phyloP scores from a whole-genome alignment of 1,140 invertebrate genomes.

The Phymastichus coffea region DNA sequence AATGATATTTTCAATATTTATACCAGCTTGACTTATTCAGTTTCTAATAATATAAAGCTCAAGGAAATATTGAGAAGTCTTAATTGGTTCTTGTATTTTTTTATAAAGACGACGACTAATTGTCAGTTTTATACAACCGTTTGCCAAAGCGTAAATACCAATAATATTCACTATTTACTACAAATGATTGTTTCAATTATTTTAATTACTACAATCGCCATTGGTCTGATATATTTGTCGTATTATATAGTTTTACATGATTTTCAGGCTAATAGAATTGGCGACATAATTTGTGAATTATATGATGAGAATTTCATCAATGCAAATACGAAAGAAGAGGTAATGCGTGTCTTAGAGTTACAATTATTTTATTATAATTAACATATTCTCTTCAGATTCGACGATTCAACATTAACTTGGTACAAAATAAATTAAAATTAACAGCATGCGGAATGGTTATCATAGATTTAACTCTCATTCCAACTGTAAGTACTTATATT shows the following conservation, averaged over 20 bases:
- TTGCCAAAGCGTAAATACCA: neutral
- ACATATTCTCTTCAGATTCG: slow-evolving; percentile 7
- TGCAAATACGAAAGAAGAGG: slow-evolving; percentile 1
- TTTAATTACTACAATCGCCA: neutral
- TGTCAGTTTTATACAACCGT: neutral
- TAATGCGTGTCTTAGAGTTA: neutral
- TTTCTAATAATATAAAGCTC: neutral
- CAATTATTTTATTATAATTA: neutral
- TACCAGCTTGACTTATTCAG: neutral
- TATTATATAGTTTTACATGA: neutral
- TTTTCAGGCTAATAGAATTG: neutral
- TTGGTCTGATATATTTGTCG: no score
- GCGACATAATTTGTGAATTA: slow-evolving; percentile 6
- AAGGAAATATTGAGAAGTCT: neutral
- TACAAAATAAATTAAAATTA: slow-evolving; percentile 11
- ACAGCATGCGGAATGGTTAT: neutral
- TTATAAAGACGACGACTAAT: neutral
- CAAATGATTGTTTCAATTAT: neutral
- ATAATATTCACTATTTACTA: neutral
- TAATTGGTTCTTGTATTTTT: neutral
- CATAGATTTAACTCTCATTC: neutral
- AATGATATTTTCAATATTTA: slow-evolving; percentile 7
- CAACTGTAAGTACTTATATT: neutral
- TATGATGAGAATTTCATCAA: slow-evolving; percentile 9
- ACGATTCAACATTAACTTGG: slow-evolving; percentile 9